These are phyloP conservation scores for Enteromius viviparus DNA, from an alignment of 2,797 vertebrate genomes.

Conservation along the genomic window DNA sequence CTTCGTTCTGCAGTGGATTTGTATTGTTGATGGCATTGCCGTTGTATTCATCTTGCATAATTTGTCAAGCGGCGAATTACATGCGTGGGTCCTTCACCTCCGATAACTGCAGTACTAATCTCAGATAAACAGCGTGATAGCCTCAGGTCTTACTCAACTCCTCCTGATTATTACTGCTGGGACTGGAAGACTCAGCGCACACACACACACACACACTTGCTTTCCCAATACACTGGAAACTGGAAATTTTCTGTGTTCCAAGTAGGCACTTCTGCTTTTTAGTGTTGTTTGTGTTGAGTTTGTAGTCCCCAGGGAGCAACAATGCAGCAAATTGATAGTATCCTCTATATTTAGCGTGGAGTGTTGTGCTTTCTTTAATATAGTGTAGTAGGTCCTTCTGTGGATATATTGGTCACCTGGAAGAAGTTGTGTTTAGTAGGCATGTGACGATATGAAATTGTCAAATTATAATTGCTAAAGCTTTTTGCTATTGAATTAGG, in stretches of 20 bases:
- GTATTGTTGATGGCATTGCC: constrained; percentile 30
- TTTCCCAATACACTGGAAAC: not conserved
- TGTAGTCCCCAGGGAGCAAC: constrained; percentile 1
- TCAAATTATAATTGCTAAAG: not conserved
- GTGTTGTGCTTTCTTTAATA: constrained; percentile 13
- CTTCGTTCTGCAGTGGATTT: constrained; percentile 16
- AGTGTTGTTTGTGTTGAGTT: constrained; percentile 16
- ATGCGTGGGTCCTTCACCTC: constrained; percentile 32
- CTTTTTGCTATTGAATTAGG: not conserved
- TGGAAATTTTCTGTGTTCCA: constrained; percentile 9
- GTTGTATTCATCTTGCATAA: constrained; percentile 41
- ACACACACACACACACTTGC: not conserved
- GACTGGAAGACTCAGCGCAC: constrained; percentile 9
- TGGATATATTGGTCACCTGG: not conserved
- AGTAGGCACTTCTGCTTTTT: constrained; percentile 2
- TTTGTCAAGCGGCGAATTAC: constrained; percentile 37
- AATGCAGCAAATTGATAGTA: constrained; percentile 30
- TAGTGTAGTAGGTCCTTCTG: not conserved
- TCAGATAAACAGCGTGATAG: constrained; percentile 45
- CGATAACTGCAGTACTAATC: constrained; percentile 33
- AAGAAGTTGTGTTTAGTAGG: not conserved
- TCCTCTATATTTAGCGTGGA: constrained; percentile 7
- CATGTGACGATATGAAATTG: not conserved
- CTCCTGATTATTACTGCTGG: constrained; percentile 32
- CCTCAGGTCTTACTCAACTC: constrained; percentile 43